phyloP scores from a whole-genome alignment of 2,888 invertebrate species.

The Heteromyza rotundicornis region DNA sequence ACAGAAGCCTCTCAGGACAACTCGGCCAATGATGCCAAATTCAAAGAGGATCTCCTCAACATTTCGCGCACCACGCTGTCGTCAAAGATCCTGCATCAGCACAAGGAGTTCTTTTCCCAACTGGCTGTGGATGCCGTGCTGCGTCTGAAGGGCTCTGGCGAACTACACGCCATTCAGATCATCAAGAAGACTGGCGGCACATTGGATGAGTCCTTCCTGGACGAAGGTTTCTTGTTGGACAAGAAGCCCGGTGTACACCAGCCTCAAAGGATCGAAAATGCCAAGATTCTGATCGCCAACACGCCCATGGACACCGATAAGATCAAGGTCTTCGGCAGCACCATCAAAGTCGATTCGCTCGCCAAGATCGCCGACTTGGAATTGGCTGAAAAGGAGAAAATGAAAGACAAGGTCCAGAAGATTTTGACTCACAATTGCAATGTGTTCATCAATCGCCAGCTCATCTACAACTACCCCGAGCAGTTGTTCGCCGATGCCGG shows the following conservation, averaged over 20 bases:
- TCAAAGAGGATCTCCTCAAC: constrained; percentile 89
- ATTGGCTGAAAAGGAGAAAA: constrained; percentile 97
- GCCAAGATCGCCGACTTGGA: constrained; percentile 97
- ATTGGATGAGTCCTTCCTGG: constrained; percentile 93
- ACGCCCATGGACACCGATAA: constrained; percentile 99
- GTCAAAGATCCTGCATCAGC: constrained; percentile 96
- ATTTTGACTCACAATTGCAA: constrained; percentile 94
- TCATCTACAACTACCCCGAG: constrained; percentile 99
- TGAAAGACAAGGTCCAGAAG: constrained; percentile 98
- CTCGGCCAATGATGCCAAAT: constrained; percentile 76
- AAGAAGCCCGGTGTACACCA: constrained; percentile 98
- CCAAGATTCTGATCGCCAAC: constrained; percentile 96
- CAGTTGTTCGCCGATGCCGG: constrained; percentile 98
- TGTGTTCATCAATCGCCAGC: constrained; percentile 97
- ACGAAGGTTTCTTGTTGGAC: constrained; percentile 92
- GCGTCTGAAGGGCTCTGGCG: constrained; percentile 93
- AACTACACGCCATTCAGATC: constrained; percentile 94
- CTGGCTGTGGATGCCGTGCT: constrained; percentile 95
- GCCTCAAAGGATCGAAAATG: constrained; percentile 91
- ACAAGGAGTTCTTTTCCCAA: constrained; percentile 95
- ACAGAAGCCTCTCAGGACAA: constrained; percentile 81
- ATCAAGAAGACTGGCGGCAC: constrained; percentile 96
- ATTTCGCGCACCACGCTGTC: constrained; percentile 97
- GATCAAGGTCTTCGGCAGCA: constrained; percentile 97
- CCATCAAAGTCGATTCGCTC: constrained; percentile 90